Evolutionary conservation across 2,888 invertebrate species (phyloP), one percentile per base, ranked within the genome.

Genomic region (Hirtodrosophila histrioides): DNA sequence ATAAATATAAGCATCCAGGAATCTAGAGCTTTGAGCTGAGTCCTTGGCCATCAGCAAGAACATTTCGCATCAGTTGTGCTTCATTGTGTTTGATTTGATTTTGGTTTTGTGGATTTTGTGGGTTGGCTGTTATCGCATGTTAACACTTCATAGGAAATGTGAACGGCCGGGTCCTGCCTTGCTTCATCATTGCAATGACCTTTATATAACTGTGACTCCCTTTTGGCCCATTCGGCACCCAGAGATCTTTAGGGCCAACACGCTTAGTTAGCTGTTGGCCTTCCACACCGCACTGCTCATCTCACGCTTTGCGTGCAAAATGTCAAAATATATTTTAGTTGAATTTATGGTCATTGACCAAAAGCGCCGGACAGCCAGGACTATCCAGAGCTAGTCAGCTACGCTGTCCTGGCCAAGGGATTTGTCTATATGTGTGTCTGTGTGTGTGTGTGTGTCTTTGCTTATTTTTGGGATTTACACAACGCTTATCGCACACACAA

Each of bases 121-220:
- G 31, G 10, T 43, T 35, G 40, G 56, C 69, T 87, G 79, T 88
- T 85, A 85, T 85, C 84, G 74, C 74, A 67, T 82, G 89, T 85
- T 85, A 85, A 85, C 84, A 85, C 84, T 88, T 88, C 88, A 88
- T 88, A 69, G 86, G 54, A 81, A 88, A 78, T 82, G 75, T 63
- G 46, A 46, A 46, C 54, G 40, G 45, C 41, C 46, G 3, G n/a
- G 36, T 11, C 11, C 5, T 8, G 3, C 4, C 46, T 60, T 65
- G 46, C 78, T 62, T 70, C 82, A 82, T 82, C 82, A 78, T 82
- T 82, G 85, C 74, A 74, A 77, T 79, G 82, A 82, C 82, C 82
- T 82, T 82, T 77, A 49, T 68, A 66, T 70, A 62, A 70, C 56
- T 66, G 54, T 33, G 51, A 44, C 29, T 36, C 60, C 35, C 51